These are phyloP conservation scores for Uloborus diversus DNA, from an alignment of 1,140 invertebrate genomes.

Conservation along the genomic window DNA sequence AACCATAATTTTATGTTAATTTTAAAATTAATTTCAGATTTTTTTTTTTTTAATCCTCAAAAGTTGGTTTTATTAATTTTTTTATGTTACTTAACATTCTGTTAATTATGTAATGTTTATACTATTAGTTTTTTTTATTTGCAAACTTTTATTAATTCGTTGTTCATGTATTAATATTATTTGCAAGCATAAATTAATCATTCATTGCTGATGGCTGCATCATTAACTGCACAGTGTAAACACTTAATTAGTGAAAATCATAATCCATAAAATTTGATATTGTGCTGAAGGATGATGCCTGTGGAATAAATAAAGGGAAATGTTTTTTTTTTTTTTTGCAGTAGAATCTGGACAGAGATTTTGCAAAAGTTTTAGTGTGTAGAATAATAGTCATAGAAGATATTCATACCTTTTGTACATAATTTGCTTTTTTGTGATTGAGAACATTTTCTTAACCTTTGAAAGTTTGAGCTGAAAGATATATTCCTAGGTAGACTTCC, in stretches of 20 bases:
- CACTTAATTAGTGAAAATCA: neutral
- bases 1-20: too few relatives aligned
- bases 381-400: conserved; percentile 33
- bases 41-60: too few relatives aligned
- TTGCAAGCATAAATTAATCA: too few relatives aligned
- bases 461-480: conserved; percentile 23
- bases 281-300: neutral
- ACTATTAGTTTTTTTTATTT: too few relatives aligned
- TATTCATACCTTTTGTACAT: conserved; percentile 46
- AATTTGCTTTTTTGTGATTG: conserved; percentile 36
- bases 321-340: too few relatives aligned
- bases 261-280: conserved; percentile 30
- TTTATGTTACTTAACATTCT: too few relatives aligned
- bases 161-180: too few relatives aligned
- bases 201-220: too few relatives aligned
- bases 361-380: conserved; percentile 36
- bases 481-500: conserved; percentile 41
- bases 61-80: too few relatives aligned
- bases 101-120: too few relatives aligned
- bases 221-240: conserved; percentile 37
- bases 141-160: too few relatives aligned
- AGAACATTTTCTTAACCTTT: neutral
- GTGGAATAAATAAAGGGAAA: neutral
- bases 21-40: too few relatives aligned
- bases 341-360: conserved; percentile 5